A percentile compares a stretch with the other conserved stretches of the same genome.
phyloP scores from a whole-genome alignment of 1,140 invertebrate genomes.

The Psilanteris sp. region DNA sequence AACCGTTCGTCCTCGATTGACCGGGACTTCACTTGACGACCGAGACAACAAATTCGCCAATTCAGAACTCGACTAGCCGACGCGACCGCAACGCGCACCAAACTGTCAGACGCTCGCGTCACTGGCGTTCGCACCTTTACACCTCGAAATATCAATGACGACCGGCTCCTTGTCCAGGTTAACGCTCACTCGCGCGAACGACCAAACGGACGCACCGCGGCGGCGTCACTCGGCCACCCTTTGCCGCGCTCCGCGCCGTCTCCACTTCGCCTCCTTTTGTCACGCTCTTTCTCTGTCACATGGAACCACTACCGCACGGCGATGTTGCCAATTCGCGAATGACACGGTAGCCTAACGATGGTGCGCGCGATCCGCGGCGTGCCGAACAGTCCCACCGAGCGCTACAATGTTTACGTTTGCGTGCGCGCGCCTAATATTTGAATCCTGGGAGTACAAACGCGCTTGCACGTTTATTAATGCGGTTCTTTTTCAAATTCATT shows the following conservation, averaged over 20 bases:
- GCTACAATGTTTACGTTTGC: constrained; percentile 72
- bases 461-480: neutral
- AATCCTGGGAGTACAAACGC: constrained; percentile 26
- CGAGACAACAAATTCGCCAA: neutral
- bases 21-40: neutral
- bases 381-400: constrained; percentile 33
- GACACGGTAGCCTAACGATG: constrained; percentile 14
- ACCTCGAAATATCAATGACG: constrained; percentile 42
- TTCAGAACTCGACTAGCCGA: neutral
- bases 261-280: constrained; percentile 71
- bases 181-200: constrained; percentile 70
- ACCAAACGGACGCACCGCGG: constrained; percentile 58
- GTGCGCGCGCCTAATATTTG: constrained; percentile 68
- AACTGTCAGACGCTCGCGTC: constrained; percentile 10
- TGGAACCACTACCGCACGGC: constrained; percentile 71
- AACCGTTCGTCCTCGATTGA: neutral
- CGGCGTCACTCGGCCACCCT: constrained; percentile 70
- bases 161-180: constrained; percentile 75
- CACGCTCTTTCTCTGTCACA: constrained; percentile 79
- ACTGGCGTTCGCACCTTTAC: neutral
- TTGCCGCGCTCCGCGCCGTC: constrained; percentile 60
- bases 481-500: too few relatives aligned
- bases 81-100: constrained; percentile 4
- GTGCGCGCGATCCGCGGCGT: constrained; percentile 4
- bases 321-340: constrained; percentile 48